Evolutionary conservation across 2,888 invertebrate species (phyloP).

Genomic region (Euplexia lucipara): DNA sequence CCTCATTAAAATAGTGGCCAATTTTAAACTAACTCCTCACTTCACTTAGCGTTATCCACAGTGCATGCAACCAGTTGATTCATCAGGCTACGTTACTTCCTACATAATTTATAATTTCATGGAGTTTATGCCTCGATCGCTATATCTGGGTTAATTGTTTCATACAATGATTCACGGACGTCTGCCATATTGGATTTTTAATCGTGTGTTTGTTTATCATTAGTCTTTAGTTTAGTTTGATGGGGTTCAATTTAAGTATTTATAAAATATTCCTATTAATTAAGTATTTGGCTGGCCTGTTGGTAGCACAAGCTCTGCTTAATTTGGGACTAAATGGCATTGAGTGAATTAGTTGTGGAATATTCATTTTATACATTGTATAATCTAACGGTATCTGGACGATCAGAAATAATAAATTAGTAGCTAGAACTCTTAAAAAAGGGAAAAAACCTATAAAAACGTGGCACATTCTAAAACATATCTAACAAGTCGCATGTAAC

Average conservation of each 20-base stretch:
- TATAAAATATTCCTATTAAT: no score
- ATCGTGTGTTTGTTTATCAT: constrained; percentile 54
- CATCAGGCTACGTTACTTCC: constrained; percentile 77
- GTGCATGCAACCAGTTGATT: constrained; percentile 78
- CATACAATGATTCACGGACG: constrained; percentile 74
- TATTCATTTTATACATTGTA: no score
- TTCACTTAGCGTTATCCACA: constrained; percentile 18
- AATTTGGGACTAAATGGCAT: no score
- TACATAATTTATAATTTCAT: constrained; percentile 87
- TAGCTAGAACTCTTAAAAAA: no score
- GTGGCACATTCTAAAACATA: constrained; percentile 25
- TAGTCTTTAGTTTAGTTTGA: constrained; percentile 19
- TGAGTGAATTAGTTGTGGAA: no score
- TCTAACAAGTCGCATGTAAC: constrained; percentile 16
- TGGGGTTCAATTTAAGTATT: not conserved
- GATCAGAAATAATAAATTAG: no score
- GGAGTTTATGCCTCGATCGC: constrained; percentile 71
- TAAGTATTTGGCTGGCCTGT: no score
- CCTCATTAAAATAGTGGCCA: not conserved
- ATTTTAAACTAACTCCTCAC: constrained; percentile 40
- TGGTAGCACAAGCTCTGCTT: no score
- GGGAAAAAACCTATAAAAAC: not conserved
- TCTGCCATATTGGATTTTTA: constrained; percentile 61
- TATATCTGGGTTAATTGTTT: constrained; percentile 83
- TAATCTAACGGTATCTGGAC: no score